Evolutionary conservation across 2,797 vertebrate genomes (phyloP).

Genomic region (Florisuga fusca): DNA sequence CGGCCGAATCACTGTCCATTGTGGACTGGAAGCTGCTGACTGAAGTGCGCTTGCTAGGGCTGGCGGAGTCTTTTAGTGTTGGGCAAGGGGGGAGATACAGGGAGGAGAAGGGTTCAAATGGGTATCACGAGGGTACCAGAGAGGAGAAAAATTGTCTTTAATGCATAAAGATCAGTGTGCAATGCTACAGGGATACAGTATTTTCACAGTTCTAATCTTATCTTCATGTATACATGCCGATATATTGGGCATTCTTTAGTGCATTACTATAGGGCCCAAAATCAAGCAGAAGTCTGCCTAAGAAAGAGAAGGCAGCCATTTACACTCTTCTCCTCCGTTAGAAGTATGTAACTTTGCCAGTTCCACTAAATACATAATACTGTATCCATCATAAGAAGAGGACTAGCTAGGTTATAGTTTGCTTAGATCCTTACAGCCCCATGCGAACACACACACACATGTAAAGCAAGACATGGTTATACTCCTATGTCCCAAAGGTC

Average conservation of each 20-base stretch:
- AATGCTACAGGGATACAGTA: conserved; percentile 80
- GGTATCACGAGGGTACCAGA: conserved; percentile 76
- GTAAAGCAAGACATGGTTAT: conserved; percentile 34
- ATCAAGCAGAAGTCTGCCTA: neutral
- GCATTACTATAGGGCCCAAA: neutral
- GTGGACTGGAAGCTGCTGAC: conserved; percentile 98
- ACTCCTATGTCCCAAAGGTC: neutral
- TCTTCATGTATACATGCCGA: conserved; percentile 13
- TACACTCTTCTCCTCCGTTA: conserved; percentile 45
- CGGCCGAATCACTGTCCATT: conserved; percentile 97
- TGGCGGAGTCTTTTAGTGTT: conserved; percentile 90
- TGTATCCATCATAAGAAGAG: conserved; percentile 43
- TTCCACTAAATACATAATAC: conserved; percentile 62
- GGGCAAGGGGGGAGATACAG: conserved; percentile 75
- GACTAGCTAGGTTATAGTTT: conserved; percentile 33
- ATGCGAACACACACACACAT: neutral
- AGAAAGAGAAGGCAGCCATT: conserved; percentile 39
- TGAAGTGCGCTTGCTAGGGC: conserved; percentile 97
- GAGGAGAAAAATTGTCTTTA: conserved; percentile 81
- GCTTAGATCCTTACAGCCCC: conserved; percentile 12
- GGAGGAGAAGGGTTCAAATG: conserved; percentile 81
- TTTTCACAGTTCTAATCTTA: conserved; percentile 54
- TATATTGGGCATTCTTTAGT: neutral
- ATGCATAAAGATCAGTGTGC: conserved; percentile 78
- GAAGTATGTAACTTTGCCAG: conserved; percentile 32